A percentile compares a stretch with the other conserved stretches of the same genome.
These are phyloP conservation scores for Orussus abietinus DNA, from an alignment of 1,140 invertebrate genomes.

Conservation along the genomic window DNA sequence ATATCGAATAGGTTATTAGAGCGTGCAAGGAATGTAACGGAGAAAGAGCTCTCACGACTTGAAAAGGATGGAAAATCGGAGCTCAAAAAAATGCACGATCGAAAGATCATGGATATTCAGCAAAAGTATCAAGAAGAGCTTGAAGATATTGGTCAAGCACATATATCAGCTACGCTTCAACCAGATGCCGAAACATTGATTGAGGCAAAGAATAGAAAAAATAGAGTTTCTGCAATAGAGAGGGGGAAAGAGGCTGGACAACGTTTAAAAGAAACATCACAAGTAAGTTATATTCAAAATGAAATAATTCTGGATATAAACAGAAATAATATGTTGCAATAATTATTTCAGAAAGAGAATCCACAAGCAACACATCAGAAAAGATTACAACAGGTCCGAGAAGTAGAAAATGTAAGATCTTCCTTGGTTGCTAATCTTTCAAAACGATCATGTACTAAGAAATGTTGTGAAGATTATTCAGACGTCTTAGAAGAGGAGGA, in stretches of 20 bases:
- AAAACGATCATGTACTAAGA: slow-evolving; percentile 9
- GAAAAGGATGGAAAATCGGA: slow-evolving; percentile 46
- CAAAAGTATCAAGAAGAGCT: slow-evolving; percentile 52
- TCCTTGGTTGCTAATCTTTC: slow-evolving; percentile 40
- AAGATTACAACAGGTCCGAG: slow-evolving; percentile 43
- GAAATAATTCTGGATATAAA: slow-evolving; percentile 22
- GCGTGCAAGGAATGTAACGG: slow-evolving; percentile 45
- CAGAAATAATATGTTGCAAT: slow-evolving; percentile 15
- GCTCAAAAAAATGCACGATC: slow-evolving; percentile 44
- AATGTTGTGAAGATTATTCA: too few species aligned
- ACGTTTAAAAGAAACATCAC: slow-evolving; percentile 31
- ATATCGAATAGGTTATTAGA: slow-evolving; percentile 51
- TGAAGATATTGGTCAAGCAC: slow-evolving; percentile 52
- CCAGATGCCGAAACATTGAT: slow-evolving; percentile 38
- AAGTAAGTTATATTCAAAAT: slow-evolving; percentile 19
- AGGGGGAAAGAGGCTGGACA: slow-evolving; percentile 46
- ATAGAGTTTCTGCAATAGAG: slow-evolving; percentile 38
- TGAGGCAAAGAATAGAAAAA: slow-evolving; percentile 30
- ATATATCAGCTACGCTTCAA: slow-evolving; percentile 43
- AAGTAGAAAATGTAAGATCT: slow-evolving; percentile 51
- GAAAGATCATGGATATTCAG: slow-evolving; percentile 49
- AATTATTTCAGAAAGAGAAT: slow-evolving; percentile 25
- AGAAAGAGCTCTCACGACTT: slow-evolving; percentile 43
- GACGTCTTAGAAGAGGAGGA: too few species aligned
- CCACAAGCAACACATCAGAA: slow-evolving; percentile 34